Base-by-base conservation (phyloP, 30 jellyfish, hydroid and myxozoan species). In the Cassiopea andromeda region DNA sequence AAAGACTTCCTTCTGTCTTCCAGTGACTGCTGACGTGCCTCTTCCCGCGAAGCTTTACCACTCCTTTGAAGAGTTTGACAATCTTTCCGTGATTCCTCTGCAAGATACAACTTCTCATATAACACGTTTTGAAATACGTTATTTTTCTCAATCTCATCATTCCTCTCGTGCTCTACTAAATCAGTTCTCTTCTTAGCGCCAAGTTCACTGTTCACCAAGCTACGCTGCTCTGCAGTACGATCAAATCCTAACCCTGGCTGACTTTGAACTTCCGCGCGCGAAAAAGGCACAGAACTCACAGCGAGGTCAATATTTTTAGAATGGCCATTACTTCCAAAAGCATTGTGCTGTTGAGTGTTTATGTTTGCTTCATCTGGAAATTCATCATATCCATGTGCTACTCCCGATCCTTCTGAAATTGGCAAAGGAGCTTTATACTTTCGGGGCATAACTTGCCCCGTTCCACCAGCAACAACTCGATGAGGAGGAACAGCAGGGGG, bases 1-100 rank as follows among this genome's bases (percentile, higher is more conserved):
- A 27, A 75, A 1, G 92, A 81, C 27, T 81, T 90, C 76, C 89
- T 80, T 27, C 87, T 60, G 4, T 79, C 91, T 1, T 64, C 84
- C 15, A 18, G 17, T 2, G 73, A 27, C 27, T 64, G 73, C 27
- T 64, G 27, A 4, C 5, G 27, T 27, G 27, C 12, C 12, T 3
- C 64, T 10, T 54, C 64, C 12, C 10, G 64, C 12, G 64, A 54
- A 3, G 12, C 64, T 10, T 3, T 3, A 54, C 0, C 64, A 54
- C 12, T 54, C 7, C 64, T 54, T 10, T 10, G 12, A 3, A 54
- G 0, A 54, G 64, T 54, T 6, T 54, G 10, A 54, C 64, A 3
- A 10, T 5, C 44, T 5, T 49, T 46, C 46, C n/a, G 50, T 10
- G 89, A 79, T 78, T 78, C 85, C 68, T 77, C 87, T 47, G 94